Evolutionary conservation across 2,888 invertebrate genomes (phyloP).

Genomic region (Campoletis raptor): DNA sequence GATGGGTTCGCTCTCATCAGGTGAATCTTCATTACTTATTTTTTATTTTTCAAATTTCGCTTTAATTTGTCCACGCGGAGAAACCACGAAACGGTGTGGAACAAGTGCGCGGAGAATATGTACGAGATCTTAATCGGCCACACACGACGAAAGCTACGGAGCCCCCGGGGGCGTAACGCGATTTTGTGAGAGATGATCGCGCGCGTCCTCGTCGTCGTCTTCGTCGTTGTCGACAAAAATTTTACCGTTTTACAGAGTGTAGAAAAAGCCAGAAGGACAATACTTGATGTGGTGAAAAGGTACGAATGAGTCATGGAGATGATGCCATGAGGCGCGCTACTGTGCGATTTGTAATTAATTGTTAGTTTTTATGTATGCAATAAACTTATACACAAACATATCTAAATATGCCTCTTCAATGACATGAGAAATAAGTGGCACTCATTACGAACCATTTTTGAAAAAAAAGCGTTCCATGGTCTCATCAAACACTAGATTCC

Average conservation of each 20-base stretch:
- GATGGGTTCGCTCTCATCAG: slow-evolving; percentile 53
- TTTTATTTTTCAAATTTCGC: slow-evolving; percentile 47
- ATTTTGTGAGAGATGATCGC: slow-evolving; percentile 58
- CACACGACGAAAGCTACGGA: slow-evolving; percentile 66
- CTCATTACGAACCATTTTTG: slow-evolving; percentile 47
- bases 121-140: slow-evolving; percentile 71
- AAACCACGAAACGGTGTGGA: slow-evolving; percentile 19
- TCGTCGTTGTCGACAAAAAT: slow-evolving; percentile 52
- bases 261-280: slow-evolving; percentile 32
- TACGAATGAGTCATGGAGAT: slow-evolving; percentile 34
- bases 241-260: slow-evolving; percentile 51
- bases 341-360: slow-evolving; percentile 61
- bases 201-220: slow-evolving; percentile 21
- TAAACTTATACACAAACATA: background rate
- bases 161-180: slow-evolving; percentile 59
- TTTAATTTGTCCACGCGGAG: slow-evolving; percentile 58
- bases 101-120: slow-evolving; percentile 46
- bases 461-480: slow-evolving; percentile 16
- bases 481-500: background rate
- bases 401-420: background rate
- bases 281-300: slow-evolving; percentile 42
- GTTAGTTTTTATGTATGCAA: slow-evolving; percentile 20
- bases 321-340: slow-evolving; percentile 56
- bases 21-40: slow-evolving; percentile 49
- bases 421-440: slow-evolving; percentile 50